Evolutionary conservation across 2,113 vertebrate genomes (phyloP).

Genomic region (Laterallus jamaicensis): DNA sequence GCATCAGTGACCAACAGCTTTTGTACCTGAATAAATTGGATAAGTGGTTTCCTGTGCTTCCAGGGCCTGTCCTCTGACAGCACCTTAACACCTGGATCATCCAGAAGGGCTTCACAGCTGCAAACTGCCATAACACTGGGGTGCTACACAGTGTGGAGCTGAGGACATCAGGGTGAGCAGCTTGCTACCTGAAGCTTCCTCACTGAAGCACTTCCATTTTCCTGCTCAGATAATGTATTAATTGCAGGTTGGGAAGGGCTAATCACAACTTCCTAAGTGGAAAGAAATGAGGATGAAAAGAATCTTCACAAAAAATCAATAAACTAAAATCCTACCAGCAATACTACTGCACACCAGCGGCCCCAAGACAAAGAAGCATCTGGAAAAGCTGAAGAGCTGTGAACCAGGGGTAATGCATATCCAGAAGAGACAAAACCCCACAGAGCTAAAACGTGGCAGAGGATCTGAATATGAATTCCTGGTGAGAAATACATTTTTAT

Average conservation of each 20-base stretch:
- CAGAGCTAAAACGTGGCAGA: not conserved
- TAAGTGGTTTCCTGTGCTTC: not conserved
- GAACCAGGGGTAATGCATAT: not conserved
- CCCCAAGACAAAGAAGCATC: not conserved
- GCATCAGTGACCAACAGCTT: not conserved
- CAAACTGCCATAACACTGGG: not conserved
- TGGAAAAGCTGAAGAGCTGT: not conserved
- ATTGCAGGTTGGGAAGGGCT: not conserved
- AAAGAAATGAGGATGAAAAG: not conserved
- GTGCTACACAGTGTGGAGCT: not conserved
- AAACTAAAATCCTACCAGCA: not conserved
- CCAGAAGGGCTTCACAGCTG: not conserved
- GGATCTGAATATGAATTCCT: not conserved
- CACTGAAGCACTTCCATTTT: not conserved
- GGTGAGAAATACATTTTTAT: not conserved
- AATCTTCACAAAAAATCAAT: not conserved
- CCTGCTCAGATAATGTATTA: not conserved
- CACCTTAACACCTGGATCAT: not conserved
- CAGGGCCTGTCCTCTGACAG: not conserved
- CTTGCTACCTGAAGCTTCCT: not conserved
- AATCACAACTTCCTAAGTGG: fast-evolving
- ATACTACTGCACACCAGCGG: not conserved
- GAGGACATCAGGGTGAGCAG: not conserved
- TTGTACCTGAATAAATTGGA: not conserved
- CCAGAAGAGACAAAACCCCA: not conserved